These are phyloP conservation scores for Falco novaeseelandiae DNA, from an alignment of 2,797 vertebrate genomes.

Conservation along the genomic window DNA sequence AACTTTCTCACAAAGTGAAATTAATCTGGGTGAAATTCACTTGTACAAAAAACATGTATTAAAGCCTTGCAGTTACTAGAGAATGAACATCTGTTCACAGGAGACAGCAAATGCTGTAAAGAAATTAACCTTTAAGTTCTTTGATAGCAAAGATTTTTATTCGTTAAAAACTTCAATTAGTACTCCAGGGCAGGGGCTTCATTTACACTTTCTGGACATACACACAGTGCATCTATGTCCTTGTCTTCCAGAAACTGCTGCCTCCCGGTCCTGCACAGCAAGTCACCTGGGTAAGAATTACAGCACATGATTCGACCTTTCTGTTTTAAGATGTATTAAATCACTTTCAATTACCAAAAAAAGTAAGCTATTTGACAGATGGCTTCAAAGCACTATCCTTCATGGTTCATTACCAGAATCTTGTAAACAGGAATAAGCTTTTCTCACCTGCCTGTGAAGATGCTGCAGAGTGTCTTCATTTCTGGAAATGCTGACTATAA, in stretches of 20 bases:
- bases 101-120: neutral
- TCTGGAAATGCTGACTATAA: neutral
- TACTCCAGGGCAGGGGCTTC: neutral
- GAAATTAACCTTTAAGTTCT: neutral
- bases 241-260: neutral
- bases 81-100: neutral
- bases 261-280: neutral
- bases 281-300: neutral
- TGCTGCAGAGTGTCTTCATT: neutral
- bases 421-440: constrained; percentile 27
- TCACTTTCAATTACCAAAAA: constrained; percentile 13
- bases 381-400: constrained; percentile 29
- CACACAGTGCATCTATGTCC: neutral
- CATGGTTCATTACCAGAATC: constrained; percentile 22
- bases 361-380: constrained; percentile 24
- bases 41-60: neutral
- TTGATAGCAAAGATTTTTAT: neutral
- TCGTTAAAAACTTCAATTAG: neutral
- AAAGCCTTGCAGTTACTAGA: neutral
- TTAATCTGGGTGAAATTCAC: neutral
- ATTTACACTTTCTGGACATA: neutral
- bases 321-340: neutral
- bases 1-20: neutral
- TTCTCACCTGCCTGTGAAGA: constrained; percentile 30
- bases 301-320: neutral